These are phyloP conservation scores for Macheiramphus alcinus DNA, from an alignment of 2,113 vertebrate genomes.

Conservation along the genomic window DNA sequence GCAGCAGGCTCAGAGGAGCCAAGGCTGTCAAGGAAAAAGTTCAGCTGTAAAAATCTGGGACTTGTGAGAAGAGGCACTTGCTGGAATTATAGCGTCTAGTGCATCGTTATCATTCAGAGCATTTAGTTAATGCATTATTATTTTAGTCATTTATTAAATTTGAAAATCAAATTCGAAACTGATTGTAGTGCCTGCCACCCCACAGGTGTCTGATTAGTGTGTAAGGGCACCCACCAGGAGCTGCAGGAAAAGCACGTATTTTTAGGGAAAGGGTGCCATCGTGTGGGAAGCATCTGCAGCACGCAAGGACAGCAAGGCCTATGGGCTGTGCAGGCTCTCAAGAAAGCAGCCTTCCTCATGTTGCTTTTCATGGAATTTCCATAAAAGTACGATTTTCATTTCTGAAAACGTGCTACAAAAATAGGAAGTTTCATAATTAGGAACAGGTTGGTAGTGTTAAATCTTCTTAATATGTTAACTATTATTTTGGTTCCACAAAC, in stretches of 20 bases:
- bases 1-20: not conserved
- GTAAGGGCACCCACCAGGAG: not conserved
- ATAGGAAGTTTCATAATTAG: not conserved
- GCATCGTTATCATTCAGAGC: not conserved
- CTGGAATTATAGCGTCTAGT: not conserved
- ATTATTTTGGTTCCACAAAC: not conserved
- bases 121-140: not conserved
- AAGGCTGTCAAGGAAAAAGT: not conserved
- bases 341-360: not conserved
- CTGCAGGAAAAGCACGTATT: not conserved
- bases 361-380: not conserved
- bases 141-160: not conserved
- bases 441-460: not conserved
- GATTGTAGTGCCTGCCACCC: not conserved
- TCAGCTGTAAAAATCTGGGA: not conserved
- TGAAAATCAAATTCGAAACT: not conserved
- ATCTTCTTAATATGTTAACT: not conserved
- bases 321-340: not conserved
- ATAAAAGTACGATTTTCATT: not conserved
- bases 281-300: conserved; percentile 50
- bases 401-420: not conserved
- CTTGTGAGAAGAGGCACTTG: not conserved
- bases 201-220: not conserved
- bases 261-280: conserved; percentile 66
- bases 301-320: not conserved